These are phyloP conservation scores for Forficula auricularia DNA, from an alignment of 1,140 invertebrate species.

Conservation along the genomic window DNA sequence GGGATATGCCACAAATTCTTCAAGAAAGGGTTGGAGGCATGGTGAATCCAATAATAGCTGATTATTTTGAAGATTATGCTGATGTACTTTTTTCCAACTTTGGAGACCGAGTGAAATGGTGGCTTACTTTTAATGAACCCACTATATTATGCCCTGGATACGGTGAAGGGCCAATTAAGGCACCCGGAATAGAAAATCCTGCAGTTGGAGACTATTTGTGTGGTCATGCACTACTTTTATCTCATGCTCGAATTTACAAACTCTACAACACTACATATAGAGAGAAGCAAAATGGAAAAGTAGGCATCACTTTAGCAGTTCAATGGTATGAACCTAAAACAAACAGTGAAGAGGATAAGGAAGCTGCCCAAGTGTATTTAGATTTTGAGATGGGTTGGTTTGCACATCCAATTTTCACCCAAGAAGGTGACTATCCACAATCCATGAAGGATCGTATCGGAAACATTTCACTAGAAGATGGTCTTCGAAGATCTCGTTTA, in stretches of 20 bases:
- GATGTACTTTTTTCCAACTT: constrained; percentile 8
- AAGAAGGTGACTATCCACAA: constrained; percentile 34
- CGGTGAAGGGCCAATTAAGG: constrained; percentile 10
- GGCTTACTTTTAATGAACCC: constrained; percentile 21
- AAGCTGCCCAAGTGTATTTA: constrained; percentile 17
- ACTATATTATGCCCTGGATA: constrained; percentile 11
- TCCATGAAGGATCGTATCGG: constrained; percentile 27
- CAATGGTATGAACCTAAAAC: constrained; percentile 14
- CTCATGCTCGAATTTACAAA: constrained; percentile 13
- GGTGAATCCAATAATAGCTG: constrained; percentile 4
- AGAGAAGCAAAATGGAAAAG: constrained; percentile 3
- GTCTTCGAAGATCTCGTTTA: constrained; percentile 28
- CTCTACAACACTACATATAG: constrained; percentile 13
- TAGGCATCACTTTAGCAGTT: constrained; percentile 30
- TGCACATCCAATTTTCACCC: constrained; percentile 29
- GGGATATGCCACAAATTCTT: constrained; percentile 11
- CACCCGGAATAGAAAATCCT: constrained; percentile 8
- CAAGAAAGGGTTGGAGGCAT: constrained; percentile 9
- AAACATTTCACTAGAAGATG: constrained; percentile 25
- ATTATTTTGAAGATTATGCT: constrained; percentile 12
- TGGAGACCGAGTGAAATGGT: constrained; percentile 13
- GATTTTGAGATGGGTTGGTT: constrained; percentile 28
- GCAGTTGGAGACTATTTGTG: constrained; percentile 12
- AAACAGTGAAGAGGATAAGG: constrained; percentile 5
- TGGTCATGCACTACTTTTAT: constrained; percentile 11